These are phyloP conservation scores for Saimiri boliviensis DNA, from an alignment of 2,113 vertebrate genomes.

Conservation along the genomic window DNA sequence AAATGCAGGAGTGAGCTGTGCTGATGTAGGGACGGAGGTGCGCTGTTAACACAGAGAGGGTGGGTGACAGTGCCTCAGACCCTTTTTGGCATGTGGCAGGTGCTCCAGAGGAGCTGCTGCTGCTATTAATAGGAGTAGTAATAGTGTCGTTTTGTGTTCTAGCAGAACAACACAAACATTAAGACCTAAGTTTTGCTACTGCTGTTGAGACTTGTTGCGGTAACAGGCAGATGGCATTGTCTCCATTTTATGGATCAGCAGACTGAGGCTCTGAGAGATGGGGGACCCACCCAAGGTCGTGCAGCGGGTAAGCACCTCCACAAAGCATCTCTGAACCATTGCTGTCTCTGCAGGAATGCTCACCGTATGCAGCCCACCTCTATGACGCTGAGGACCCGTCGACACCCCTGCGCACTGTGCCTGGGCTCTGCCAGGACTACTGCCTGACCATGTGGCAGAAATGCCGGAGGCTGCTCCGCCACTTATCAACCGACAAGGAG, in stretches of 20 bases:
- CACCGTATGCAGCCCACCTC: slow-evolving; percentile 96
- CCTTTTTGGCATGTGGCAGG: neutral
- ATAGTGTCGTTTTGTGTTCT: neutral
- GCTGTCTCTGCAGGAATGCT: slow-evolving; percentile 90
- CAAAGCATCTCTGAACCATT: neutral
- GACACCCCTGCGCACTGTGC: slow-evolving; percentile 89
- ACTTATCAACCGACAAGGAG: slow-evolving; percentile 85
- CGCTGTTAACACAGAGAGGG: neutral
- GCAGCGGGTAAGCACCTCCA: rapidly evolving
- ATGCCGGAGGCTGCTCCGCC: slow-evolving; percentile 87
- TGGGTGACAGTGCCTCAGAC: neutral
- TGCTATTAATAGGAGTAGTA: rapidly evolving
- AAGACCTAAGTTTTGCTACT: neutral
- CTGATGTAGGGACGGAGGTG: rapidly evolving
- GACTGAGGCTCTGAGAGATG: neutral
- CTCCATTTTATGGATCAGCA: neutral
- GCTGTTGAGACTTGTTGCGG: rapidly evolving
- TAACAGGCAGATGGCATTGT: rapidly evolving
- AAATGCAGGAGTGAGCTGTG: neutral
- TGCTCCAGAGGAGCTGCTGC: neutral
- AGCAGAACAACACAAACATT: neutral
- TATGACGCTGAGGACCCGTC: slow-evolving; percentile 93
- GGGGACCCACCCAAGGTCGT: rapidly evolving
- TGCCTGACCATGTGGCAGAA: slow-evolving; percentile 88
- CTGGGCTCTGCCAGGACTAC: slow-evolving; percentile 95